phyloP scores from a whole-genome alignment of 2,888 invertebrate genomes.

The Stenoptilia bipunctidactyla region DNA sequence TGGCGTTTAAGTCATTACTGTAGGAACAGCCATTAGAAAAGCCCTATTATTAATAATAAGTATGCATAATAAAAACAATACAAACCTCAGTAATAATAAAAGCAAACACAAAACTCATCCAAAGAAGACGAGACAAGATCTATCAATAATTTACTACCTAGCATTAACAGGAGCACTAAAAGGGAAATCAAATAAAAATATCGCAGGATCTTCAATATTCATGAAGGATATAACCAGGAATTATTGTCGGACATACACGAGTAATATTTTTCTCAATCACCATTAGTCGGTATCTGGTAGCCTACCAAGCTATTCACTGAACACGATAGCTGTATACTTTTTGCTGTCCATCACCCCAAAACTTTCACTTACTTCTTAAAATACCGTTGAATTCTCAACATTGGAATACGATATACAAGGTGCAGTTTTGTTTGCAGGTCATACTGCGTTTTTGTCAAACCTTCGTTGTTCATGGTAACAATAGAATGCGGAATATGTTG shows the following conservation, averaged over 20 bases:
- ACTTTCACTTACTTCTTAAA: conserved; percentile 28
- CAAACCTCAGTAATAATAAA: no score
- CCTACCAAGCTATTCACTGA: conserved; percentile 54
- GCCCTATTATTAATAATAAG: no score
- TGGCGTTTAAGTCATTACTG: no score
- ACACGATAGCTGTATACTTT: conserved; percentile 35
- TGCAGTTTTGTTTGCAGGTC: conserved; percentile 15
- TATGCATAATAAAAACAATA: no score
- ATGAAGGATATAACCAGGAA: conserved; percentile 64
- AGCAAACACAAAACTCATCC: no score
- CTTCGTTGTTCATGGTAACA: conserved; percentile 42
- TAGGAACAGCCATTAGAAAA: no score
- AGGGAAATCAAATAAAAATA: conserved; percentile 55
- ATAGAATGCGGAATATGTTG: conserved; percentile 69
- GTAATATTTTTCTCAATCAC: conserved; percentile 70
- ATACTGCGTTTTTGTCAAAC: conserved; percentile 12
- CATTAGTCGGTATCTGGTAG: conserved; percentile 65
- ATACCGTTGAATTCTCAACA: conserved; percentile 15
- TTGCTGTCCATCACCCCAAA: conserved; percentile 31
- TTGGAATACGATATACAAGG: no score
- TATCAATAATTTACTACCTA: conserved; percentile 29
- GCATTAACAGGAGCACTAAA: conserved; percentile 37
- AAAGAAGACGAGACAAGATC: no score
- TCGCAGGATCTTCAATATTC: conserved; percentile 65
- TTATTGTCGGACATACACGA: conserved; percentile 43